Percentiles rank a stretch among this genome's conserved stretches.
Evolutionary conservation across 1,140 invertebrate genomes (phyloP).

Genomic region (Eumeta japonica): DNA sequence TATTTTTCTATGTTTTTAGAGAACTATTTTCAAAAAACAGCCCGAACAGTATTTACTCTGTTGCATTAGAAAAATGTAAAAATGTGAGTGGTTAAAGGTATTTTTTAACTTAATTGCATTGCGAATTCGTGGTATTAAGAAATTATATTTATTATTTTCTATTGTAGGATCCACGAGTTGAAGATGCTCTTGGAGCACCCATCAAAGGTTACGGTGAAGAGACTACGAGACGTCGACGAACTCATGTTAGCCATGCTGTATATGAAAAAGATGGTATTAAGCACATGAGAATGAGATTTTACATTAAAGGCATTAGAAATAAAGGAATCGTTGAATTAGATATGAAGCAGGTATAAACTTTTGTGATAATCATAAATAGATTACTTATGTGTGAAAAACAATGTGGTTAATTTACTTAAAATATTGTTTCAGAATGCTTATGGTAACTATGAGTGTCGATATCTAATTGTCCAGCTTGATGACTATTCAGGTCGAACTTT

Average conservation of each 20-base stretch:
- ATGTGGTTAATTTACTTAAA: slow-evolving; percentile 4
- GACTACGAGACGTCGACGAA: slow-evolving; percentile 71
- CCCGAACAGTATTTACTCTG: slow-evolving; percentile 79
- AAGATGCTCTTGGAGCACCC: slow-evolving; percentile 78
- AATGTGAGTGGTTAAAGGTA: slow-evolving; percentile 33
- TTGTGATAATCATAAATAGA: slow-evolving; percentile 5
- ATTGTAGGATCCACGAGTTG: slow-evolving; percentile 64
- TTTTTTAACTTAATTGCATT: background rate
- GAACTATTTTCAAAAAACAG: slow-evolving; percentile 87
- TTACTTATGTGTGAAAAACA: too few species aligned
- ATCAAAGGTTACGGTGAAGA: slow-evolving; percentile 87
- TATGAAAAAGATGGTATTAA: slow-evolving; percentile 74
- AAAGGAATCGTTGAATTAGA: slow-evolving; percentile 83
- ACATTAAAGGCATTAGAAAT: slow-evolving; percentile 77
- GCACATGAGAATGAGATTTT: slow-evolving; percentile 86
- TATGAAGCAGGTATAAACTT: slow-evolving; percentile 66
- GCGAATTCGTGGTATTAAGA: background rate
- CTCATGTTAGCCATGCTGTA: slow-evolving; percentile 69
- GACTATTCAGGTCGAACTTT: slow-evolving; percentile 71
- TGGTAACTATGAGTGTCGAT: slow-evolving; percentile 77
- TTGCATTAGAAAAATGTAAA: slow-evolving; percentile 73
- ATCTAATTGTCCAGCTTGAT: slow-evolving; percentile 80
- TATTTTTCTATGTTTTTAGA: slow-evolving; percentile 79
- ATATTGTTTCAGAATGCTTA: slow-evolving; percentile 66
- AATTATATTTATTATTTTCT: too few species aligned